These are phyloP conservation scores for Oxycera nigricornis DNA, from an alignment of 2,888 invertebrate genomes.

Conservation along the genomic window DNA sequence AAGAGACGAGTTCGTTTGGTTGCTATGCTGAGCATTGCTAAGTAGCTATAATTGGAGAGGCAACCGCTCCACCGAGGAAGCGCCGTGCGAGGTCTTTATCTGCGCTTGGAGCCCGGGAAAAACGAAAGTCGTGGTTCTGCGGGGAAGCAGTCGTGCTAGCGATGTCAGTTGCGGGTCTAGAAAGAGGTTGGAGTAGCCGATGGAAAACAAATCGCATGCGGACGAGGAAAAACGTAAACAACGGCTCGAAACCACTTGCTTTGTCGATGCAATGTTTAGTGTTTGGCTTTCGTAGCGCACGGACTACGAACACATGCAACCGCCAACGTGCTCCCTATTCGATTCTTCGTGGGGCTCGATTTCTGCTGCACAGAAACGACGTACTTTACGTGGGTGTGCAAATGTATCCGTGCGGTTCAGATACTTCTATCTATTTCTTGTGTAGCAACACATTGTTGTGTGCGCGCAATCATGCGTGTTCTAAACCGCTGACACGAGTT, in stretches of 20 bases:
- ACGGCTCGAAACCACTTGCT: constrained; percentile 33
- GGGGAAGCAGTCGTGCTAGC: not conserved
- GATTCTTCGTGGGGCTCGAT: not conserved
- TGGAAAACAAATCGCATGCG: constrained; percentile 24
- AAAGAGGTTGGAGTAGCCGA: no score
- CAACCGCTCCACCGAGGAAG: not conserved
- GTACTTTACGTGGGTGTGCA: constrained; percentile 2
- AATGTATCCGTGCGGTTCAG: not conserved
- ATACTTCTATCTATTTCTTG: not conserved
- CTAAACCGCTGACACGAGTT: constrained; percentile 3
- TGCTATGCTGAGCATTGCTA: no score
- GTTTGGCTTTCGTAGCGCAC: constrained; percentile 25
- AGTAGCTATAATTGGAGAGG: not conserved
- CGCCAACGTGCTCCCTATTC: not conserved
- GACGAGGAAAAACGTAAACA: constrained; percentile 36
- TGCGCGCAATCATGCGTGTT: constrained; percentile 21
- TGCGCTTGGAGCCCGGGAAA: not conserved
- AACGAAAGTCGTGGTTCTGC: not conserved
- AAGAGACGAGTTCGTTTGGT: no score
- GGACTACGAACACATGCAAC: constrained; percentile 4
- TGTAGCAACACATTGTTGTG: not conserved
- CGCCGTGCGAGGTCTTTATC: not conserved
- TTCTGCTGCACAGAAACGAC: not conserved
- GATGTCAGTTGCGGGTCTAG: no score
- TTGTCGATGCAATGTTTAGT: constrained; percentile 32